Evolutionary conservation across 2,113 vertebrate species (phyloP).

Genomic region (Triplophysa tibetana): DNA sequence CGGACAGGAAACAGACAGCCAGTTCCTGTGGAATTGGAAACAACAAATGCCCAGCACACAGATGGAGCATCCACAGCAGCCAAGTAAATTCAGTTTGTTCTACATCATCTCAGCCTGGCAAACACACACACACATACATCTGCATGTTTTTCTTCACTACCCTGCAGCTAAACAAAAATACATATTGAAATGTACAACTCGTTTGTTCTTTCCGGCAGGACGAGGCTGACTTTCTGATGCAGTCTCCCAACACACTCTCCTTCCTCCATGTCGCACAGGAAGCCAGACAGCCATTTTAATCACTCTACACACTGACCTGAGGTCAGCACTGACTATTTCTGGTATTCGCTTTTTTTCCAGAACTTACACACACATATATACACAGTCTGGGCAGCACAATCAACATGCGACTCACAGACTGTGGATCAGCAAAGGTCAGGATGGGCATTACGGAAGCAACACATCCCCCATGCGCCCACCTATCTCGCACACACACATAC

Average conservation of each 20-base stretch:
- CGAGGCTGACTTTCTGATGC: neutral
- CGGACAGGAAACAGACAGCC: neutral
- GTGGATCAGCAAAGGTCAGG: slow-evolving; percentile 9
- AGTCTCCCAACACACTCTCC: neutral
- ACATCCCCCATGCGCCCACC: neutral
- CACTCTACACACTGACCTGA: slow-evolving; percentile 42
- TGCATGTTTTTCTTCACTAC: neutral
- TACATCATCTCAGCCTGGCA: slow-evolving; percentile 30
- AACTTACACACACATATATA: slow-evolving; percentile 36
- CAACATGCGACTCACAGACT: neutral
- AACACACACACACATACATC: slow-evolving; percentile 23
- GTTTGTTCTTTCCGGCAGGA: neutral
- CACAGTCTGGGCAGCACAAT: neutral
- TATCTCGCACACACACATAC: neutral
- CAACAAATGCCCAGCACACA: slow-evolving; percentile 5
- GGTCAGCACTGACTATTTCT: slow-evolving; percentile 31
- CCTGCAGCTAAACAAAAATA: neutral
- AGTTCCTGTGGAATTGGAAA: neutral
- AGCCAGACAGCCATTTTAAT: slow-evolving; percentile 43
- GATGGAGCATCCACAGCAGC: slow-evolving; percentile 30
- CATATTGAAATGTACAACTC: neutral
- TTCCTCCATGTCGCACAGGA: slow-evolving; percentile 11
- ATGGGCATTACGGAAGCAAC: slow-evolving; percentile 7
- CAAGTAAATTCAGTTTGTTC: slow-evolving; percentile 17
- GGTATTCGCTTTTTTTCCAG: slow-evolving; percentile 27